Conservation (phyloP, 2,797 vertebrate genomes). For the Odontamblyopus lacepedii region DNA sequence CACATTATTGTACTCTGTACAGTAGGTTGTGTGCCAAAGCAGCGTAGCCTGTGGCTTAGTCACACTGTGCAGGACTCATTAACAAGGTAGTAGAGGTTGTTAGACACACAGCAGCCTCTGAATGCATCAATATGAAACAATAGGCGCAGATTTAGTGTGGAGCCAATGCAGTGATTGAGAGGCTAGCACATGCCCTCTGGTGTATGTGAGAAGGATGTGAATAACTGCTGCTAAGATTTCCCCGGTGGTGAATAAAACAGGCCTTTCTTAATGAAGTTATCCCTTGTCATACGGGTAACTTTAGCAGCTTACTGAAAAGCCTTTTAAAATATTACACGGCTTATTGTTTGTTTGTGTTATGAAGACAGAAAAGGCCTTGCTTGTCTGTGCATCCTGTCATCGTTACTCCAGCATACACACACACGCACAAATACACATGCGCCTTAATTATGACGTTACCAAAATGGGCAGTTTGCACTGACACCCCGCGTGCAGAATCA, state of each 20-base stretch:
- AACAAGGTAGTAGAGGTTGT: conserved; percentile 64
- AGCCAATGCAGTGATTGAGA: conserved; percentile 40
- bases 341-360: conserved; percentile 44
- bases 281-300: conserved; percentile 43
- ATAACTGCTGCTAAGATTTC: conserved; percentile 68
- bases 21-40: conserved; percentile 65
- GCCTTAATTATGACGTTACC: conserved; percentile 94
- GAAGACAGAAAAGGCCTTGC: conserved; percentile 30
- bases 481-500: conserved; percentile 90
- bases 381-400: conserved; percentile 14
- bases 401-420: conserved; percentile 13
- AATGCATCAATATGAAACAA: conserved; percentile 40
- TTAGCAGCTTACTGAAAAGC: conserved; percentile 20
- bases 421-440: conserved; percentile 36
- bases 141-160: conserved; percentile 14
- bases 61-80: conserved; percentile 68
- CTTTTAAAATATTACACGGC: conserved; percentile 19
- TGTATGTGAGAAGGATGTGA: conserved; percentile 70
- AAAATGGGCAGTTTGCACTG: conserved; percentile 93
- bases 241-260: conserved; percentile 51
- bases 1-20: conserved; percentile 68
- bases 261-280: conserved; percentile 65
- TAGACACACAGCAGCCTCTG: conserved; percentile 46
- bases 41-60: conserved; percentile 62
- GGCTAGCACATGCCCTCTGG: conserved; percentile 70